Base-by-base conservation (phyloP, 1,140 invertebrate species). In the Eupeodes corollae region DNA sequence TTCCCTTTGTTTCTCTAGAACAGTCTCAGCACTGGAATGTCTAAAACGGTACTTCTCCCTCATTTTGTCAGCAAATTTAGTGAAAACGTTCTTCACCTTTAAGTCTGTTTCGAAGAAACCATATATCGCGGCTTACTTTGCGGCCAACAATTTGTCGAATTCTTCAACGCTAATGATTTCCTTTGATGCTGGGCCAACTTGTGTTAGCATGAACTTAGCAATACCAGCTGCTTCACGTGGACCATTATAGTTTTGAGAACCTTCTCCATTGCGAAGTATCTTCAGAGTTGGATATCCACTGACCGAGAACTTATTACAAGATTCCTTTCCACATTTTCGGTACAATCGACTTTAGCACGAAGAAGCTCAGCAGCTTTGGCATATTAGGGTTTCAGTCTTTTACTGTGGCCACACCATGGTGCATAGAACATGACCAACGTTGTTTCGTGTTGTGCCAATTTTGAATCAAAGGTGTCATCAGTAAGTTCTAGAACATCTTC, bases 391-490 rank as follows among this genome's bases (percentile, higher is more conserved):
- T 97, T 97, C 50, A 99, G 71, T 67, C 82, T 80, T 70, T 99
- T 98, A 73, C 96, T 98, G 72, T 99, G 95, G 26, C 91, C 91
- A 73, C 91, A 96, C 86, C 86, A 98, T 52, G 93, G 95, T 54
- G 95, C 95, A 73, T 95, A 98, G 79, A 98, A 98, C 86, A 98
- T 95, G 58, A 97, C 90, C 58, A 99, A 79, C 50, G 85, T 83
- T 44, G 92, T 88, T 52, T 96, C 91, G 73, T 88, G 80, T 65
- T 86, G 77, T 38, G 74, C 72, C 52, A 96, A 66, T 69, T 79
- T 79, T 43, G 76, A 71, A 26, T 76, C 75, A 68, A 97, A 98
- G 72, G 92, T 85, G 16, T 76, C 71, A 66, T 97, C 92, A 9
- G 77, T 80, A 46, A 92, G 78, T 34, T 94, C 91, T 42, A 95